A percentile compares a stretch with the other conserved stretches of the same genome.
Evolutionary conservation across 1,140 invertebrate species (phyloP).

Genomic region (Heliconius congener): DNA sequence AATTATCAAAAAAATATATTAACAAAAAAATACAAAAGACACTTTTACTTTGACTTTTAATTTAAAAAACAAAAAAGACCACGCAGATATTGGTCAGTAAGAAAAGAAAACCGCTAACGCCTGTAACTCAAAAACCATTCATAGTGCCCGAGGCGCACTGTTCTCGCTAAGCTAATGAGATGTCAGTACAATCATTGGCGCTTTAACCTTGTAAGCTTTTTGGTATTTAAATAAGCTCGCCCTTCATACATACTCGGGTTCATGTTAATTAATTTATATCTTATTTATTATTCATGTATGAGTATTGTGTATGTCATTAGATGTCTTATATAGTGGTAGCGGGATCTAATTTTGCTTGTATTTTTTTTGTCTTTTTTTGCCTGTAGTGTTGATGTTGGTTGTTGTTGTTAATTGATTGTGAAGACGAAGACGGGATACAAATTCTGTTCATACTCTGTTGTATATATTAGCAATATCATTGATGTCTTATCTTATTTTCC

Average conservation of each 20-base stretch:
- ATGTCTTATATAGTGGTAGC: background rate
- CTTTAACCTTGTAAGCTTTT: slow-evolving; percentile 77
- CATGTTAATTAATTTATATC: slow-evolving; percentile 59
- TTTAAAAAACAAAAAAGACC: too few species aligned
- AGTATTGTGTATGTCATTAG: slow-evolving; percentile 13
- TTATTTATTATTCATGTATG: background rate
- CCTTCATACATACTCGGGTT: slow-evolving; percentile 49
- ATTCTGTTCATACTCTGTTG: too few species aligned
- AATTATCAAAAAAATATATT: too few species aligned
- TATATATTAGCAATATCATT: too few species aligned
- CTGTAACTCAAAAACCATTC: slow-evolving; percentile 31
- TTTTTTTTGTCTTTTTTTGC: background rate
- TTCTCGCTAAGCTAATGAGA: slow-evolving; percentile 78
- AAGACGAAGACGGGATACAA: too few species aligned
- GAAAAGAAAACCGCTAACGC: slow-evolving; percentile 29
- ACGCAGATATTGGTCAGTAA: background rate
- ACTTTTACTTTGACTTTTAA: background rate
- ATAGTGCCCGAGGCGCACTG: slow-evolving; percentile 67
- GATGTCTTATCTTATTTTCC: too few species aligned
- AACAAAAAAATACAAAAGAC: too few species aligned
- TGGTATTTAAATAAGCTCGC: slow-evolving; percentile 67
- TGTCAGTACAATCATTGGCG: slow-evolving; percentile 80
- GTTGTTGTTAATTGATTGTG: too few species aligned
- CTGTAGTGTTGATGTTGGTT: too few species aligned
- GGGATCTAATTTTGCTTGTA: background rate